These are phyloP conservation scores for Pemphigus obesinymphae DNA, from an alignment of 1,140 invertebrate genomes.

Conservation along the genomic window DNA sequence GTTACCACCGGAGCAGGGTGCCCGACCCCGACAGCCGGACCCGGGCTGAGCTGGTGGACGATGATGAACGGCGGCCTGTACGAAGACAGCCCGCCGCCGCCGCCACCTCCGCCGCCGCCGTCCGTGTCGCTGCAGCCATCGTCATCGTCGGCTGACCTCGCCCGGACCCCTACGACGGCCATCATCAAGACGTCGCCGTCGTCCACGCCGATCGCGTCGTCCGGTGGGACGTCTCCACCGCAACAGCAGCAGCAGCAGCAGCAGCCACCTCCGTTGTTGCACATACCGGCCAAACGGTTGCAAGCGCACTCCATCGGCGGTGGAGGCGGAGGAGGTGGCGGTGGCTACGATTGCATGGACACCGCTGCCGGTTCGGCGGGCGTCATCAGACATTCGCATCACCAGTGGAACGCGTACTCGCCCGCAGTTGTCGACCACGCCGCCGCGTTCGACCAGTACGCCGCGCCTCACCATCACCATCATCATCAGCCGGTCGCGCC, in stretches of 20 bases:
- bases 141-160: slow-evolving; percentile 54
- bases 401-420: slow-evolving; percentile 61
- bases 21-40: slow-evolving; percentile 63
- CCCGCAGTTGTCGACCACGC: slow-evolving; percentile 55
- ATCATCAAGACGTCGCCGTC: slow-evolving; percentile 53
- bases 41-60: slow-evolving; percentile 73
- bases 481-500: slow-evolving; percentile 66
- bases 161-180: slow-evolving; percentile 57
- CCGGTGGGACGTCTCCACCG: slow-evolving; percentile 64
- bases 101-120: slow-evolving; percentile 57
- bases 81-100: slow-evolving; percentile 67
- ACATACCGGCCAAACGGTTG: slow-evolving; percentile 75
- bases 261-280: slow-evolving; percentile 61
- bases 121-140: slow-evolving; percentile 49
- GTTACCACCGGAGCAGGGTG: slow-evolving; percentile 62
- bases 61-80: slow-evolving; percentile 75
- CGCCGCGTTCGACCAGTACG: slow-evolving; percentile 67
- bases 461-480: slow-evolving; percentile 53
- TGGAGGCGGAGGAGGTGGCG: slow-evolving; percentile 59
- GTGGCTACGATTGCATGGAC: slow-evolving; percentile 54
- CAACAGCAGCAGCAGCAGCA: not conserved
- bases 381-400: slow-evolving; percentile 69
- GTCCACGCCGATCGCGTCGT: slow-evolving; percentile 56
- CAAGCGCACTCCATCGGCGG: slow-evolving; percentile 53
- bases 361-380: slow-evolving; percentile 58